Percentiles rank a stretch among this genome's conserved stretches.
phyloP scores from a whole-genome alignment of 1,140 invertebrate species.

The Globodera ellingtonae region DNA sequence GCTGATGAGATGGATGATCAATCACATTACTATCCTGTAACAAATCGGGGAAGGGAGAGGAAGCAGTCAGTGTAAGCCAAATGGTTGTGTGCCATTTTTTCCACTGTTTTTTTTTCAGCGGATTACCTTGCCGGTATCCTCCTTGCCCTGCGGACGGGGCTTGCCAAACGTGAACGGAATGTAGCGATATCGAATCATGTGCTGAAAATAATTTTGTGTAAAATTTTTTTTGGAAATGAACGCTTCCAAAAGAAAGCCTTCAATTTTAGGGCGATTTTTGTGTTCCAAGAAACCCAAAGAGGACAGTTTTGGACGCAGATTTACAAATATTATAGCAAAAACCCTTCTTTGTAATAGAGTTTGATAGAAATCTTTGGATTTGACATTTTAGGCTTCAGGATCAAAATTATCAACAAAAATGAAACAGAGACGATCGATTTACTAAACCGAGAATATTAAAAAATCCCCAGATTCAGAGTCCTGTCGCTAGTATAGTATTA shows the following conservation, averaged over 20 bases:
- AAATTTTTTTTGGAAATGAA: conserved; percentile 74
- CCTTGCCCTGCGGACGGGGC: conserved; percentile 69
- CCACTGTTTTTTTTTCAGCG: conserved; percentile 39
- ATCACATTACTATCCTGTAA: too few species aligned
- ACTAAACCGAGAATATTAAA: conserved; percentile 4
- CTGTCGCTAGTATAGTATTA: too few species aligned
- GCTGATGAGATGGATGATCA: too few species aligned
- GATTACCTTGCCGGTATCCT: conserved; percentile 65
- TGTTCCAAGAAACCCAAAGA: background rate
- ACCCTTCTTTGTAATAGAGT: too few species aligned
- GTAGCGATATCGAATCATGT: conserved; percentile 99
- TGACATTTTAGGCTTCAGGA: too few species aligned
- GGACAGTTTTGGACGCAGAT: too few species aligned
- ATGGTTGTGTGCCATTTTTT: background rate
- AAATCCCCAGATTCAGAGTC: conserved; percentile 13
- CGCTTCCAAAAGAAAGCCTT: background rate
- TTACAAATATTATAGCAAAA: too few species aligned
- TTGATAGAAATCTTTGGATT: too few species aligned
- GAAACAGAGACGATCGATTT: too few species aligned
- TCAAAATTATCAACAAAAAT: too few species aligned
- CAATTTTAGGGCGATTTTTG: background rate
- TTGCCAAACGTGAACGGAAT: conserved; percentile 97
- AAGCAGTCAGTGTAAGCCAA: background rate
- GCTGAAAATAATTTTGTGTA: conserved; percentile 98
- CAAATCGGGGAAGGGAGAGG: too few species aligned